Evolutionary conservation across 2,888 invertebrate species (phyloP), one percentile per base, ranked within the genome.

Genomic region (Diadegma fenestrale): DNA sequence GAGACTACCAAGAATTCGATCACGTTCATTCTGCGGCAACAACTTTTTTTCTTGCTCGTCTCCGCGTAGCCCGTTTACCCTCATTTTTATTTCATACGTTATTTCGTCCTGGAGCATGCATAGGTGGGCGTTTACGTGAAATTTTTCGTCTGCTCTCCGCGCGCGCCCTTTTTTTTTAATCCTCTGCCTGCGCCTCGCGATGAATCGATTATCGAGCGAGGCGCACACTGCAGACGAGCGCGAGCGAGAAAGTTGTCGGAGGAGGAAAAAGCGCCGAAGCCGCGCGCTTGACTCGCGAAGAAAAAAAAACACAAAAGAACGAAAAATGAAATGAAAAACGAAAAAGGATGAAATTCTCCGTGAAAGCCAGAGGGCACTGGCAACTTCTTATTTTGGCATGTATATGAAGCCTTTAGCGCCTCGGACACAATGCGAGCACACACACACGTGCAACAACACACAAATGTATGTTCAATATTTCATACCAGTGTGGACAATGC

Each of bases 331-430:
- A 69, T 75, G 45, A 48, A 63, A 69, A 71, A 75, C 4, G 26
- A 26, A 75, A 43, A 22, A 17, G 58, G 61, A 83, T 51, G 17
- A 73, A 73, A 26, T 69, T 22, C 30, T 26, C 72, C 51, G 82
- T 30, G 83, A 84, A 78, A 84, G 86, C 81, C 84, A 82, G 86
- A 81, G 85, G 83, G 80, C 85, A 84, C 68, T 26, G 71, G 75
- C 72, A 75, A 48, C 69, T 76, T 86, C 80, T 85, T n/a, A n/a
- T n/a, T 37, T 8, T 90, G 89, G 89, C 89, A 89, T 90, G 89
- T 91, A 90, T 92, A 91, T 91, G 90, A 91, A 90, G 92, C 91
- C 92, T 92, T 92, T 91, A 91, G 88, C 92, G 90, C 92, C 91
- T 91, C 86, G 90, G 89, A 92, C 91, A 92, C 91, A 92, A 92